These are phyloP conservation scores for Aythya baeri DNA, from an alignment of 2,113 vertebrate genomes.

Conservation along the genomic window DNA sequence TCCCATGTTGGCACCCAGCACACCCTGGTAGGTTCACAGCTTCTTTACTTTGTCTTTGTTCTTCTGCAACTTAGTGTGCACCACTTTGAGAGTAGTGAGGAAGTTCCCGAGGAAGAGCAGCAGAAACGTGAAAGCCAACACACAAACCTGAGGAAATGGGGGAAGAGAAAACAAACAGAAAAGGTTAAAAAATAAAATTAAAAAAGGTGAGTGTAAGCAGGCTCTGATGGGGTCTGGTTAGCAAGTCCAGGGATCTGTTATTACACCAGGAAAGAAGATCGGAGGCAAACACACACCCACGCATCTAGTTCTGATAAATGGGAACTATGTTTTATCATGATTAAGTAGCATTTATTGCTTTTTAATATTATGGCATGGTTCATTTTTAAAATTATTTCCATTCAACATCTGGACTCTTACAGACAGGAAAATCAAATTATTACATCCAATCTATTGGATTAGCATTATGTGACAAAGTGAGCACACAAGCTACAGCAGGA, in stretches of 20 bases:
- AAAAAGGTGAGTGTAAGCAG: neutral
- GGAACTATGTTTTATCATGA: neutral
- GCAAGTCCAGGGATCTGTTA: neutral
- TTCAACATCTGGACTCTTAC: neutral
- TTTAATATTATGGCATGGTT: neutral
- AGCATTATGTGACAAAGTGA: neutral
- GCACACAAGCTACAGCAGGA: neutral
- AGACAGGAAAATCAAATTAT: neutral
- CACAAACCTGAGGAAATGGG: conserved; percentile 82
- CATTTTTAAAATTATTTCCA: neutral
- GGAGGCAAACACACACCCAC: neutral
- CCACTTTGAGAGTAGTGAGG: conserved; percentile 95
- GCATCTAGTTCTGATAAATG: neutral
- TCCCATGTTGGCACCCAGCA: neutral
- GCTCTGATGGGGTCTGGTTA: neutral
- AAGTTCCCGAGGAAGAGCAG: conserved; percentile 97
- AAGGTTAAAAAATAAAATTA: too few species aligned
- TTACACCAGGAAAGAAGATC: neutral
- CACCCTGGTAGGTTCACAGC: conserved; percentile 42
- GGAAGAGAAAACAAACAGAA: neutral
- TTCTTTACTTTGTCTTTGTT: conserved; percentile 84
- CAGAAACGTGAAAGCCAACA: conserved; percentile 92
- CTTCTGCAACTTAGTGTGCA: conserved; percentile 92
- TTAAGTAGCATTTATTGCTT: neutral
- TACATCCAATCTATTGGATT: too few species aligned